Evolutionary conservation across 2,888 invertebrate genomes (phyloP).

Genomic region (Temnothorax rugatulus): DNA sequence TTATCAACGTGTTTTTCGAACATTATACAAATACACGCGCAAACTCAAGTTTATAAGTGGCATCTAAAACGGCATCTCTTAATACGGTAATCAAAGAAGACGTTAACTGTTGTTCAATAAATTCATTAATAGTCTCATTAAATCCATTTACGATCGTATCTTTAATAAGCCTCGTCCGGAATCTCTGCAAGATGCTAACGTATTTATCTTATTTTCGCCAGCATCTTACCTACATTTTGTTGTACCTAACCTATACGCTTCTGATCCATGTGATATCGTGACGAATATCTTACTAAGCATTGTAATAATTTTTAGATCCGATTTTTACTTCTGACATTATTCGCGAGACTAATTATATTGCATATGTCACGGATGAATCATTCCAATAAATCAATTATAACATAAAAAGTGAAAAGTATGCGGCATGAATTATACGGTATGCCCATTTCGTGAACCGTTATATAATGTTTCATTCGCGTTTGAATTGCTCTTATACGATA

Average conservation of each 20-base stretch:
- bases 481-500: conserved; percentile 28
- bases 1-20: not conserved
- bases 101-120: conserved; percentile 48
- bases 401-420: not conserved
- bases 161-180: conserved; percentile 4
- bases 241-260: not conserved
- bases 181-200: conserved; percentile 5
- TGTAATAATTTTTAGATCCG: not conserved
- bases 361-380: not conserved
- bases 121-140: conserved; percentile 58
- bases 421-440: not conserved
- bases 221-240: not conserved
- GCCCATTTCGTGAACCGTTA: not conserved
- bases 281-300: not conserved
- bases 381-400: not conserved
- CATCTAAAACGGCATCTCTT: conserved; percentile 37
- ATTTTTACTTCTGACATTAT: not conserved
- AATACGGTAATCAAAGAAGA: conserved; percentile 45
- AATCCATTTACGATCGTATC: conserved; percentile 46
- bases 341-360: not conserved
- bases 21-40: not conserved
- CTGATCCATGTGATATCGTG: not conserved
- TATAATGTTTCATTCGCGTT: conserved; percentile 24
- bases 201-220: not conserved
- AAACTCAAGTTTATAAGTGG: conserved; percentile 37